These are phyloP conservation scores for Camponotus pennsylvanicus DNA, from an alignment of 1,140 invertebrate genomes.

Conservation along the genomic window DNA sequence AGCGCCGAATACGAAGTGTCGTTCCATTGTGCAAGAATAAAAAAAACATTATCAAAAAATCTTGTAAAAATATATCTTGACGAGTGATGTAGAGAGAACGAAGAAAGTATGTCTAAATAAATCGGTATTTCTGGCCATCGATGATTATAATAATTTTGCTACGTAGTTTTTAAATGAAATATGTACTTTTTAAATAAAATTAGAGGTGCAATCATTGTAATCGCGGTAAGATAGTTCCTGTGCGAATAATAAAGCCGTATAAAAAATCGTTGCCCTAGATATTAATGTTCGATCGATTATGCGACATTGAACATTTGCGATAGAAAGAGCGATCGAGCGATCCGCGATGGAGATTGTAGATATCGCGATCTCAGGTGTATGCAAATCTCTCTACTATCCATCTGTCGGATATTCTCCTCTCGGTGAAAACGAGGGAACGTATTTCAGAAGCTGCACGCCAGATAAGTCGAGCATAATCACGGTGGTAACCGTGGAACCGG, in stretches of 20 bases:
- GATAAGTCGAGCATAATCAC: constrained; percentile 62
- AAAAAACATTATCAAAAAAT: neutral
- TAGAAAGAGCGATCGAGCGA: constrained; percentile 33
- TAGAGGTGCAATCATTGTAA: neutral
- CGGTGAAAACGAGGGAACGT: constrained; percentile 19
- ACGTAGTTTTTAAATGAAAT: neutral
- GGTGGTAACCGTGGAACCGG: constrained; percentile 62
- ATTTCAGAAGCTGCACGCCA: constrained; percentile 25
- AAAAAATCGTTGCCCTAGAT: constrained; percentile 26
- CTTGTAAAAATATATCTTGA: neutral
- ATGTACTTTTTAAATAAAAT: neutral
- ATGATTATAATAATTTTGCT: neutral
- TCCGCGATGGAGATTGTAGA: constrained; percentile 14
- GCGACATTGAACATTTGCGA: constrained; percentile 37
- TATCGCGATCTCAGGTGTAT: constrained; percentile 38
- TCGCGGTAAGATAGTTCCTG: neutral
- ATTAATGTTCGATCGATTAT: constrained; percentile 38
- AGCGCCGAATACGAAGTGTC: neutral
- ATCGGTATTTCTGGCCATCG: neutral
- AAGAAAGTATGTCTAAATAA: constrained; percentile 16
- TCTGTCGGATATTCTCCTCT: constrained; percentile 54
- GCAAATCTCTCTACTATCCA: constrained; percentile 53
- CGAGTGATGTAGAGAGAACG: neutral
- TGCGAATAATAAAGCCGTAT: neutral
- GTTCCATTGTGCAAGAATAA: neutral